These are phyloP conservation scores for Brevipalpus yothersi DNA, from an alignment of 1,140 invertebrate genomes.

Conservation along the genomic window DNA sequence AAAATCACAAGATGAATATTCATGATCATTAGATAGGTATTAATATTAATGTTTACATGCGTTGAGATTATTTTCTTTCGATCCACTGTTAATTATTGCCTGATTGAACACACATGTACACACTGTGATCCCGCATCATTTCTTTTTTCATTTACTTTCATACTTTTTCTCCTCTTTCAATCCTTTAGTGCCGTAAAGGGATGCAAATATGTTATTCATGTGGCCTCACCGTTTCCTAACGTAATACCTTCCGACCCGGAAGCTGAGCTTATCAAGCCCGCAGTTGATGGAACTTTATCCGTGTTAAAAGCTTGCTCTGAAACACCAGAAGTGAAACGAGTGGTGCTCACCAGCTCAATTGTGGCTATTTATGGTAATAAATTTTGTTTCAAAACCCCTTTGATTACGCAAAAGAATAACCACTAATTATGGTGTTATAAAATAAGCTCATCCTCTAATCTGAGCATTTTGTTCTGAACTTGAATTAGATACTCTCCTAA, in stretches of 20 bases:
- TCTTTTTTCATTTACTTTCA: background rate
- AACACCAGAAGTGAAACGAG: constrained; percentile 24
- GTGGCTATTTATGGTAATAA: constrained; percentile 25
- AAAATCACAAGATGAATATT: no score
- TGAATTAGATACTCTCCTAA: background rate
- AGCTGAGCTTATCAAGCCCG: constrained; percentile 23
- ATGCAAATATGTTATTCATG: constrained; percentile 28
- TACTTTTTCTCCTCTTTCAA: constrained; percentile 1
- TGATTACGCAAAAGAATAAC: background rate
- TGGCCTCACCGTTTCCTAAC: constrained; percentile 29
- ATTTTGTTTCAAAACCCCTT: background rate
- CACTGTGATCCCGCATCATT: background rate
- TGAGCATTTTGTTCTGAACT: background rate
- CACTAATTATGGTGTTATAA: no score
- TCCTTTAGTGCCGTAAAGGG: constrained; percentile 25
- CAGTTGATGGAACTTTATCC: constrained; percentile 28
- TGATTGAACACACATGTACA: no score
- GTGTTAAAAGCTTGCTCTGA: constrained; percentile 27
- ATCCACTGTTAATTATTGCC: no score
- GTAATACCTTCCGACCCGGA: constrained; percentile 18
- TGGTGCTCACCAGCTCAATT: constrained; percentile 30
- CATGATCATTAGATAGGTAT: no score
- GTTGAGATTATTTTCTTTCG: no score
- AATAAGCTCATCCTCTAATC: background rate
- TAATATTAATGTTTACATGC: no score